Evolutionary conservation across 2,888 invertebrate genomes (phyloP).

Genomic region (Caenorhabditis sulstoni): DNA sequence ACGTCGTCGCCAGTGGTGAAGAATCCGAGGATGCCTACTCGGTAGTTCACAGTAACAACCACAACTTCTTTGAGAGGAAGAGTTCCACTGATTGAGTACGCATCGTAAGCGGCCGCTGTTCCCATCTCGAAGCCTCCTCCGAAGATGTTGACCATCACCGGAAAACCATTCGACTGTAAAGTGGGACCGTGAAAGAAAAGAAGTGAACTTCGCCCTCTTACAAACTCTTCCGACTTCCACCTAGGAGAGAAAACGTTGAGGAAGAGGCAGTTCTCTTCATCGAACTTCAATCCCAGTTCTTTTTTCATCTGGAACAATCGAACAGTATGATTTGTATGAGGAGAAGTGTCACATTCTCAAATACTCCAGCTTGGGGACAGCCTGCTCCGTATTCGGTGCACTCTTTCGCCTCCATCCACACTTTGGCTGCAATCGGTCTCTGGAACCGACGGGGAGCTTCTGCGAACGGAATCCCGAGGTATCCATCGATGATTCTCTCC

Average conservation of each 20-base stretch:
- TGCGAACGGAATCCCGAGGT: conserved; percentile 10
- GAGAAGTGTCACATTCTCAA: conserved; percentile 16
- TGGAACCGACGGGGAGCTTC: conserved; percentile 28
- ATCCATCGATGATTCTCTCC: conserved; percentile 15
- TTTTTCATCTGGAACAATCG: conserved; percentile 21
- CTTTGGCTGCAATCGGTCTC: conserved; percentile 44
- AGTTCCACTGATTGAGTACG: conserved; percentile 60
- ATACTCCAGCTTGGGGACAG: conserved; percentile 56
- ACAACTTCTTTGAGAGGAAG: conserved; percentile 71
- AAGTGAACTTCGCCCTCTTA: too few relatives aligned
- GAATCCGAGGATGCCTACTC: conserved; percentile 72
- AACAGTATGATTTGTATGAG: not conserved
- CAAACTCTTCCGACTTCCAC: conserved; percentile 46
- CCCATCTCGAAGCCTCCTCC: conserved; percentile 68
- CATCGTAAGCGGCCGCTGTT: conserved; percentile 45
- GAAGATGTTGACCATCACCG: conserved; percentile 69
- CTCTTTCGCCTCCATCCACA: conserved; percentile 55
- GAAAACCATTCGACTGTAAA: conserved; percentile 59
- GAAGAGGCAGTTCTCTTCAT: conserved; percentile 59
- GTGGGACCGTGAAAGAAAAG: too few relatives aligned
- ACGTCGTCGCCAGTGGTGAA: conserved; percentile 58
- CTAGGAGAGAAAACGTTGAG: conserved; percentile 65
- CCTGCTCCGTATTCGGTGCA: conserved; percentile 66
- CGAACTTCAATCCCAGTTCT: not conserved
- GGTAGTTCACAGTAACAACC: conserved; percentile 72